phyloP scores from a whole-genome alignment of 2,113 vertebrate species.

The Mus musculus region DNA sequence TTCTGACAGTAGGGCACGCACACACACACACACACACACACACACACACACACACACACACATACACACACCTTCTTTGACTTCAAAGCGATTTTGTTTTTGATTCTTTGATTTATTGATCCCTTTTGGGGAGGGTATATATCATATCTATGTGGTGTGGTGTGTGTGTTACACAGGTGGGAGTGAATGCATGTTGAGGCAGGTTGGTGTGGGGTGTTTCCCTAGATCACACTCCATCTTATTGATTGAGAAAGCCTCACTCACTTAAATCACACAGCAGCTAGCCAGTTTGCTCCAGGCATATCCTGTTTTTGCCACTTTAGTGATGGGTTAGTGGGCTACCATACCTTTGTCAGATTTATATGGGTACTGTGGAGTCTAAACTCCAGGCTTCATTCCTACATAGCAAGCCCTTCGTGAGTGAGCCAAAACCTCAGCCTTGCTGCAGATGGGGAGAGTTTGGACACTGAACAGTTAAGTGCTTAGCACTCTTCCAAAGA shows the following conservation, averaged over 20 bases:
- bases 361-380: not conserved
- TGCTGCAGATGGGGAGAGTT: not conserved
- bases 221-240: not conserved
- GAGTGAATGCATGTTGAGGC: too few species aligned
- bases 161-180: not conserved
- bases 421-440: not conserved
- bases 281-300: not conserved
- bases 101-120: slow-evolving; percentile 23
- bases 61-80: not conserved
- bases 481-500: not conserved
- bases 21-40: not conserved
- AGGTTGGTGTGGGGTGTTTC: not conserved
- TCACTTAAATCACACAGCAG: not conserved
- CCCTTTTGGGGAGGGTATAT: not conserved
- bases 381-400: not conserved
- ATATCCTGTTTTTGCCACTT: not conserved
- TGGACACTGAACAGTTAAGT: not conserved
- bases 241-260: not conserved
- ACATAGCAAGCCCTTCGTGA: not conserved
- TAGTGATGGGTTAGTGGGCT: not conserved
- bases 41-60: not conserved
- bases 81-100: slow-evolving; percentile 47
- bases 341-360: not conserved
- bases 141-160: not conserved
- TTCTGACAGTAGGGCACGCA: slow-evolving; percentile 3